Evolutionary conservation across 2,888 invertebrate genomes (phyloP).

Genomic region (Lepidocyrtinus sp.): DNA sequence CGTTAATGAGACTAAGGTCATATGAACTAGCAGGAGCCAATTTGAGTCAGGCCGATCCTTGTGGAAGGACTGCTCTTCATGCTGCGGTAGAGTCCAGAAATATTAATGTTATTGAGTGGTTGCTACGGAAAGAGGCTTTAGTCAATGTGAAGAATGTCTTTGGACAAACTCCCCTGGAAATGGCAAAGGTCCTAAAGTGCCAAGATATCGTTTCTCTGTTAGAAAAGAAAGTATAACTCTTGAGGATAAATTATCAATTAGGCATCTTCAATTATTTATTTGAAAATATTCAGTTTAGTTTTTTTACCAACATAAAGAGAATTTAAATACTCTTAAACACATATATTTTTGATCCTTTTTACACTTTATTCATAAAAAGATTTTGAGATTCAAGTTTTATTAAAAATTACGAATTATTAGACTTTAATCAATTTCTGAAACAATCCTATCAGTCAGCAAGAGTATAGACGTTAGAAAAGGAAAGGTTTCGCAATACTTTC

Average conservation of each 20-base stretch:
- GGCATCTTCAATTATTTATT: conserved; percentile 22
- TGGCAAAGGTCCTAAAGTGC: conserved; percentile 52
- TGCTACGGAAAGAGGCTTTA: conserved; percentile 57
- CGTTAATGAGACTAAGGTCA: conserved; percentile 77
- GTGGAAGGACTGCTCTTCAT: conserved; percentile 81
- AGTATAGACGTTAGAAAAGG: too few relatives aligned
- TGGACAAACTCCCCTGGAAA: conserved; percentile 60
- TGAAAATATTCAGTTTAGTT: conserved; percentile 20
- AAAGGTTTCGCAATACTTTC: too few relatives aligned
- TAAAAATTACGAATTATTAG: too few relatives aligned
- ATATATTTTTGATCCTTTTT: too few relatives aligned
- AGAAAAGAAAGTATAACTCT: not conserved
- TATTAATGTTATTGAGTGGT: conserved; percentile 50
- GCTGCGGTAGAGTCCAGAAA: conserved; percentile 72
- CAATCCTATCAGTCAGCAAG: too few relatives aligned
- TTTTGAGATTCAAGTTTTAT: too few relatives aligned
- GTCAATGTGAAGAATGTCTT: conserved; percentile 43
- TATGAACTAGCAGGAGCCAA: conserved; percentile 81
- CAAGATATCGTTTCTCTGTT: conserved; percentile 47
- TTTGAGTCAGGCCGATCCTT: conserved; percentile 77
- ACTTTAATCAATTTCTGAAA: too few relatives aligned
- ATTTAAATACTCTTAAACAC: too few relatives aligned
- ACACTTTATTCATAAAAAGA: too few relatives aligned
- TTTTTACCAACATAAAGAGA: conserved; percentile 1
- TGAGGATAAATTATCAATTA: not conserved